phyloP scores from a whole-genome alignment of 2,113 vertebrate genomes.

The Echinops telfairi region DNA sequence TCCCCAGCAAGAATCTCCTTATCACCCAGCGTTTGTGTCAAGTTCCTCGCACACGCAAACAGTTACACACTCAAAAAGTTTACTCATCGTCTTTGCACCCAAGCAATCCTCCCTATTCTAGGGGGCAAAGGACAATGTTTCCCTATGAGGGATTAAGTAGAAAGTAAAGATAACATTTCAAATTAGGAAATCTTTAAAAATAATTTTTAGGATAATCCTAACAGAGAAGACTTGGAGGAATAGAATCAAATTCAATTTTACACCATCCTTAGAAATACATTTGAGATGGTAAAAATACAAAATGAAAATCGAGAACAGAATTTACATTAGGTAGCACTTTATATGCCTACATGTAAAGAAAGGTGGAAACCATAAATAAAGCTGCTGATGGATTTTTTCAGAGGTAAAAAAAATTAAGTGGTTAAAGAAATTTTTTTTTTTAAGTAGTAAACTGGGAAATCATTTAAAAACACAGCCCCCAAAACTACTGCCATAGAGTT shows the following conservation, averaged over 20 bases:
- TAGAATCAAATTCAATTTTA: conserved; percentile 25
- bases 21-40: too few relatives aligned
- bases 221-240: background rate
- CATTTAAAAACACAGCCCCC: background rate
- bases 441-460: background rate
- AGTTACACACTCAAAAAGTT: too few relatives aligned
- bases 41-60: too few relatives aligned
- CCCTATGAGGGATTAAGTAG: too few relatives aligned
- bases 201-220: too few relatives aligned
- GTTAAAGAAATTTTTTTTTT: background rate
- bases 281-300: conserved; percentile 21
- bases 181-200: too few relatives aligned
- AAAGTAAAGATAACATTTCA: too few relatives aligned
- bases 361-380: background rate
- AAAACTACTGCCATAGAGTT: too few relatives aligned
- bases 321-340: background rate
- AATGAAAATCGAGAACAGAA: background rate
- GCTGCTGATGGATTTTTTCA: background rate
- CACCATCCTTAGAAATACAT: conserved; percentile 50
- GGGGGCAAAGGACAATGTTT: too few relatives aligned
- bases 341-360: background rate
- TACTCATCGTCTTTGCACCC: too few relatives aligned
- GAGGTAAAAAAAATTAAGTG: background rate
- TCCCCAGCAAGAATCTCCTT: too few relatives aligned
- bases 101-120: too few relatives aligned